Evolutionary conservation across 1,140 invertebrate species (phyloP).

Genomic region (Drosophila asahinai): DNA sequence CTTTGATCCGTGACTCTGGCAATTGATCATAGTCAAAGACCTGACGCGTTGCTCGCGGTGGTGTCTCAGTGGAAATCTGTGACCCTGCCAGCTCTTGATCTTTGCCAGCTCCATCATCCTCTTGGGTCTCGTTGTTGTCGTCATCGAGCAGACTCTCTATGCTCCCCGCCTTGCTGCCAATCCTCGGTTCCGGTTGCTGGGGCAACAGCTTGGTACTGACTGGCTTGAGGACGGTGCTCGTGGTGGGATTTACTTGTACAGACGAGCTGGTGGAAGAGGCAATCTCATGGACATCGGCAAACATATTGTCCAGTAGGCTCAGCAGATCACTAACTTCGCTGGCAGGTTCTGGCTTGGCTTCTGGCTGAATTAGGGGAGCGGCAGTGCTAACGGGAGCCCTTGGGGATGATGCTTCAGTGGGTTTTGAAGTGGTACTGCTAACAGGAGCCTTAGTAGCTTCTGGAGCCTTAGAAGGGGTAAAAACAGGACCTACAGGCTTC

Average conservation of each 20-base stretch:
- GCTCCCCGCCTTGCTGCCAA: conserved; percentile 55
- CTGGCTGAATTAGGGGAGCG: not conserved
- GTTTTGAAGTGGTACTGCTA: conserved; percentile 2
- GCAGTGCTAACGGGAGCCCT: conserved; percentile 8
- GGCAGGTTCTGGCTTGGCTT: conserved; percentile 9
- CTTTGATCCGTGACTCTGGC: conserved; percentile 76
- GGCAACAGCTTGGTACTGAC: conserved; percentile 56
- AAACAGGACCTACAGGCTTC: conserved; percentile 5
- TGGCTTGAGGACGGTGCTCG: conserved; percentile 60
- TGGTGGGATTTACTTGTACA: conserved; percentile 16
- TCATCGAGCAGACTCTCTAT: conserved; percentile 54
- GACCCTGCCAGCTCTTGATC: conserved; percentile 29
- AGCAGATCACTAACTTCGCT: conserved; percentile 74
- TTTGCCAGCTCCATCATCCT: conserved; percentile 39
- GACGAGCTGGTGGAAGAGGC: conserved; percentile 31
- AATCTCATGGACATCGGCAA: conserved; percentile 69
- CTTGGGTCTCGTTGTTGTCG: conserved; percentile 1
- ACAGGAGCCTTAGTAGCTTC: not conserved
- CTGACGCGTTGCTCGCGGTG: conserved; percentile 70
- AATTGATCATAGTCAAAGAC: conserved; percentile 84
- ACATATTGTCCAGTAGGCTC: conserved; percentile 79
- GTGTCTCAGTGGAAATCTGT: conserved; percentile 58
- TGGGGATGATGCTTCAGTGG: conserved; percentile 19
- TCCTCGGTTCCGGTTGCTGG: conserved; percentile 70
- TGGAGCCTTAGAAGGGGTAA: conserved; percentile 15